These are phyloP conservation scores for Tympanoctomys barrerae DNA, from an alignment of 2,797 vertebrate species.

Conservation along the genomic window DNA sequence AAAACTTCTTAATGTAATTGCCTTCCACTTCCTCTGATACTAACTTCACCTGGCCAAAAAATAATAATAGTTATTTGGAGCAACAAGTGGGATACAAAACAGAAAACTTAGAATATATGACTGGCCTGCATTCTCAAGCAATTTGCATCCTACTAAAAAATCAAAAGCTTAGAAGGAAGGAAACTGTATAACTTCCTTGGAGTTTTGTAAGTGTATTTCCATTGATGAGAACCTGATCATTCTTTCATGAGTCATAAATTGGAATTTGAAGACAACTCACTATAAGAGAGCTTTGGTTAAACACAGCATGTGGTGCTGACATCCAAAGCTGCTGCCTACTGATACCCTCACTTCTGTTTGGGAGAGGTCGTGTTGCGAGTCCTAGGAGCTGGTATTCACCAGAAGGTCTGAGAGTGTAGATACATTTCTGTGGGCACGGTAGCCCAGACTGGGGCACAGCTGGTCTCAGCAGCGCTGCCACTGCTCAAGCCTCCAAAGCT, in stretches of 20 bases:
- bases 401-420: not conserved
- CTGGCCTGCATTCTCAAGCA: not conserved
- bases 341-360: not conserved
- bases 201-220: not conserved
- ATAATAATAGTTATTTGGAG: not conserved
- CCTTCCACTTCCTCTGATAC: not conserved
- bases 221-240: not conserved
- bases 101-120: not conserved
- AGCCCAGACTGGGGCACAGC: not conserved
- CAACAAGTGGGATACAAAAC: not conserved
- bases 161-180: not conserved
- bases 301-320: not conserved
- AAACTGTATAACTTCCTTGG: not conserved
- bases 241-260: not conserved
- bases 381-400: not conserved
- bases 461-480: not conserved
- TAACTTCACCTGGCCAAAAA: not conserved
- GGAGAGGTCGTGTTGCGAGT: not conserved
- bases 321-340: not conserved
- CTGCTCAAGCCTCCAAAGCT: not conserved
- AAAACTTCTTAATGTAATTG: not conserved
- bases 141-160: constrained; percentile 38
- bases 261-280: not conserved
- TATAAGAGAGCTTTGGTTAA: not conserved
- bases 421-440: no score